A percentile compares a stretch with the other conserved stretches of the same genome.
Conservation (phyloP, 2,113 vertebrate genomes). For the Malurus elegans region DNA sequence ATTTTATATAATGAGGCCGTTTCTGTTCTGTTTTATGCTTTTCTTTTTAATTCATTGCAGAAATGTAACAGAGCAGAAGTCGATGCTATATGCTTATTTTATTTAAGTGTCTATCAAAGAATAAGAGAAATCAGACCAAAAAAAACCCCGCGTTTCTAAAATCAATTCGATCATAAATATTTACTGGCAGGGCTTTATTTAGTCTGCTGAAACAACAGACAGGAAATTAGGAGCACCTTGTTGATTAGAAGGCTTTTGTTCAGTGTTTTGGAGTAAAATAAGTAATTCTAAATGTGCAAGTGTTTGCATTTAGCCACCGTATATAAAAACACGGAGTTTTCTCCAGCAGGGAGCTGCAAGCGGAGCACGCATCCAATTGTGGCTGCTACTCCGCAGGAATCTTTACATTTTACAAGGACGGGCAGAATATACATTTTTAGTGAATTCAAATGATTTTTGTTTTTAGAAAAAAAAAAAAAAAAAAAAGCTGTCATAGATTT, state of each 20-base stretch:
- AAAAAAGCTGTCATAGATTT: background rate
- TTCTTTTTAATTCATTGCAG: background rate
- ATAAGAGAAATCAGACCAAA: background rate
- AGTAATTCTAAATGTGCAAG: background rate
- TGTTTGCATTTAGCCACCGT: background rate
- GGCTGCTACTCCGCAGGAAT: background rate
- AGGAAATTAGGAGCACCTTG: background rate
- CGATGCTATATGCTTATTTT: background rate
- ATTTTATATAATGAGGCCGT: conserved; percentile 16
- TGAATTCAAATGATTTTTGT: conserved; percentile 1
- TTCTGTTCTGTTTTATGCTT: conserved; percentile 14
- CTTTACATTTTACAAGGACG: background rate
- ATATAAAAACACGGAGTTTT: background rate
- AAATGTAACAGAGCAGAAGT: conserved; percentile 8
- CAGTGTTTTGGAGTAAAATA: background rate
- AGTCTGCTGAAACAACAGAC: background rate
- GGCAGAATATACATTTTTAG: conserved; percentile 26
- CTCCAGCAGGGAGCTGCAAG: background rate
- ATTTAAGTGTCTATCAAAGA: conserved; percentile 12
- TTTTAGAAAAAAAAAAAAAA: background rate
- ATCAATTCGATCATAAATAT: background rate
- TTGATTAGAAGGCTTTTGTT: background rate
- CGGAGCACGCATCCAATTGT: background rate
- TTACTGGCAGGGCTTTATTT: background rate
- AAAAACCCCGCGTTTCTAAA: background rate